Evolutionary conservation across 2,888 invertebrate species (phyloP).

Genomic region (Euproctis similis): DNA sequence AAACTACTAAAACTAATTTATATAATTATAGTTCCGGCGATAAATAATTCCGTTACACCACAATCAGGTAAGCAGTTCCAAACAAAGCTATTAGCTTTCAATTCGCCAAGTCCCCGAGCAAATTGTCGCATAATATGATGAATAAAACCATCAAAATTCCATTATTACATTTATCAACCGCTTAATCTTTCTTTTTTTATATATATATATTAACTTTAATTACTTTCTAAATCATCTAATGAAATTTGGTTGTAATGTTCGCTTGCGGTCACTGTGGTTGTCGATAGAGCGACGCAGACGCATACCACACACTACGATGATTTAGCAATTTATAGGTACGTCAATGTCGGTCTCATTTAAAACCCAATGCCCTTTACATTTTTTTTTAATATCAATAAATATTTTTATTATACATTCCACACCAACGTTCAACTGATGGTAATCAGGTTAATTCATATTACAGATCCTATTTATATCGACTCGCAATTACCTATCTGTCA

Average conservation of each 20-base stretch:
- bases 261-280: conserved; percentile 39
- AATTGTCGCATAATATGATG: conserved; percentile 1
- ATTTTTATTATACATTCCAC: conserved; percentile 49
- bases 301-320: conserved; percentile 52
- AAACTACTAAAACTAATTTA: too few species aligned
- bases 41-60: too few species aligned
- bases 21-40: too few species aligned
- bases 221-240: conserved; percentile 41
- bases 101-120: neutral
- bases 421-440: conserved; percentile 37
- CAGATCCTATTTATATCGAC: conserved; percentile 18
- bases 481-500: conserved; percentile 12
- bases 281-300: conserved; percentile 19
- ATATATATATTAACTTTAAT: conserved; percentile 24
- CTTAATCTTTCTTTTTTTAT: conserved; percentile 17
- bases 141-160: conserved; percentile 9
- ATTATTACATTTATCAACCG: conserved; percentile 14
- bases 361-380: conserved; percentile 32
- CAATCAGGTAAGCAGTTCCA: too few species aligned
- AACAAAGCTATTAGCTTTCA: too few species aligned
- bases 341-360: conserved; percentile 44
- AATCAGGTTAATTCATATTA: conserved; percentile 40
- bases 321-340: conserved; percentile 45
- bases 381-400: conserved; percentile 51
- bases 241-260: conserved; percentile 44